Evolutionary conservation across 2,113 vertebrate genomes (phyloP), one percentile per base, ranked within the genome.

Genomic region (Heliornis fulica): DNA sequence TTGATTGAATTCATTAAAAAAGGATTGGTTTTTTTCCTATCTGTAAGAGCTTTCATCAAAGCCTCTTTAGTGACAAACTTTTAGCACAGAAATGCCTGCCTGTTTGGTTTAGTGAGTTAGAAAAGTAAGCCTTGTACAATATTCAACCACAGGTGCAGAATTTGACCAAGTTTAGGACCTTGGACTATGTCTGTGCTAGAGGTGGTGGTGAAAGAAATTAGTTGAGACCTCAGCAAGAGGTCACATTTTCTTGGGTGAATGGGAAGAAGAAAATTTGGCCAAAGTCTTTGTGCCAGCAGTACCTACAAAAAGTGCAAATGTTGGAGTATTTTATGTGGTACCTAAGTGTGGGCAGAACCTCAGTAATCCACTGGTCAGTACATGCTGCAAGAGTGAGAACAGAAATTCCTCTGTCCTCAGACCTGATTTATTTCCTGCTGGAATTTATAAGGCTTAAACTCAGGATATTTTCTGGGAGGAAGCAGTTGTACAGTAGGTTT

Each of bases 1-100:
- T 92, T 75, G 75, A 90, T 41, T 81, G 83, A 95, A 90, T 89
- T 90, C 83, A 83, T 96, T 94, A 69, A 74, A 89, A 92, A 71
- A 53, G 32, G 48, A n/a, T 90, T 51, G 31, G 31, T 21, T 83
- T 45, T 84, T 86, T 83, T 65, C 5, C 60, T 74, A 29, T 80
- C 48, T 3, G 2, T 71, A 93, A 68, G 36, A 78, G 34, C 43
- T 71, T 92, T 75, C 60, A 71, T 22, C 51, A 83, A 88, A 77
- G 84, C 53, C 31, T 83, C 7, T 22, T 78, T 65, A 87, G 69
- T 53, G 61, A 18, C 61, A 69, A 92, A 88, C 64, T 92, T 95
- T 50, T 69, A 65, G 29, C 45, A 68, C 31, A 20, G 50, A 60
- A n/a, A 53, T 8, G 9, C 34, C 69, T 80, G 45, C n/a, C 23